phyloP scores from a whole-genome alignment of 2,797 vertebrate genomes.

The Brachyrhaphis roseni region DNA sequence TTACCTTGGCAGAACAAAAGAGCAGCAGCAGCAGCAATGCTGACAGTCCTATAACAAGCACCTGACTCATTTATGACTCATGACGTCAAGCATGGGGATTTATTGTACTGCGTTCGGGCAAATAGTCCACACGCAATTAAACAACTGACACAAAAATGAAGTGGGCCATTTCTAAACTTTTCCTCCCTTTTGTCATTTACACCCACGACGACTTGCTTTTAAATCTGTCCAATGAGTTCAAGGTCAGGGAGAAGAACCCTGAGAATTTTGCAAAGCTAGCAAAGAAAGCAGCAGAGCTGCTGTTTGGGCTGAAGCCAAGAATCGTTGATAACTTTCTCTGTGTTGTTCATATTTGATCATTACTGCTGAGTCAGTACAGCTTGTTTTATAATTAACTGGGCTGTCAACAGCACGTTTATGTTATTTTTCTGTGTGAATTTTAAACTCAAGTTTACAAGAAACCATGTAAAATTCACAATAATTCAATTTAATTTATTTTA shows the following conservation, averaged over 20 bases:
- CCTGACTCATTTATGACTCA: slow-evolving; percentile 58
- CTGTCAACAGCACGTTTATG: neutral
- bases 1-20: slow-evolving; percentile 34
- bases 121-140: slow-evolving; percentile 27
- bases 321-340: neutral
- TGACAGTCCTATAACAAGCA: slow-evolving; percentile 28
- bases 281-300: neutral
- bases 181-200: neutral
- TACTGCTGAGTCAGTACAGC: neutral
- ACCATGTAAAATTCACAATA: neutral
- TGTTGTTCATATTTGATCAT: neutral
- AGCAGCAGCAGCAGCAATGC: slow-evolving; percentile 16
- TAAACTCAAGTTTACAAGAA: neutral
- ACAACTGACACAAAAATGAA: neutral
- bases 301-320: neutral
- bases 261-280: neutral
- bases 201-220: neutral
- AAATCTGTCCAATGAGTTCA: neutral
- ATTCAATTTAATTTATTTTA: neutral
- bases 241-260: neutral
- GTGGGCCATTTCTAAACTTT: neutral
- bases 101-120: slow-evolving; percentile 31
- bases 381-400: neutral
- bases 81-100: slow-evolving; percentile 20
- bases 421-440: neutral